These are phyloP conservation scores for Ischnura elegans DNA, from an alignment of 2,888 invertebrate species.

Conservation along the genomic window DNA sequence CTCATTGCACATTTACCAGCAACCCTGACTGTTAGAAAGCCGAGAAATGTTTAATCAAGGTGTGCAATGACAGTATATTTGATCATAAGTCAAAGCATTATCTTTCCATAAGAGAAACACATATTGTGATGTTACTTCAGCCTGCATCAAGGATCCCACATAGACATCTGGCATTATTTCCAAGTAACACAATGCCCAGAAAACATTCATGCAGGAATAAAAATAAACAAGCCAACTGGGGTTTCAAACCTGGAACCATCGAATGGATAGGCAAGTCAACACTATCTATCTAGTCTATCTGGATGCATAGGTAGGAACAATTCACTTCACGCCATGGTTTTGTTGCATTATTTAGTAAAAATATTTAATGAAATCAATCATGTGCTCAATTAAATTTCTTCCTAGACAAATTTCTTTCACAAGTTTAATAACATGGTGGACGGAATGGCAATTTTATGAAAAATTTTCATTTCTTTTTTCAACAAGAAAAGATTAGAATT, in stretches of 20 bases:
- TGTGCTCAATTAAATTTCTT: conserved; percentile 28
- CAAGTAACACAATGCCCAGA: background rate
- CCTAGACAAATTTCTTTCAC: background rate
- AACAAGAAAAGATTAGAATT: background rate
- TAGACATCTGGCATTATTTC: background rate
- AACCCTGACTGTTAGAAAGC: conserved; percentile 4
- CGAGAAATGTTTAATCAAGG: background rate
- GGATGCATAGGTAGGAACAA: background rate
- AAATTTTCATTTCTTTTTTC: conserved; percentile 9
- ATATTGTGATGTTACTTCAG: background rate
- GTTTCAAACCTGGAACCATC: background rate
- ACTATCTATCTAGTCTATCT: too few relatives aligned
- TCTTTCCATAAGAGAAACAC: background rate
- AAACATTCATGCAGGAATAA: background rate
- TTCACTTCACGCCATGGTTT: background rate
- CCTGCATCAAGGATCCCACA: background rate
- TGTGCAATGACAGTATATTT: background rate
- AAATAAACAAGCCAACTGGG: background rate
- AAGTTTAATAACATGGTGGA: background rate
- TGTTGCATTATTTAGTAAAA: conserved; percentile 28
- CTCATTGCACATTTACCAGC: background rate
- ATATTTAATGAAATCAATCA: background rate
- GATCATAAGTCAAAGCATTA: background rate
- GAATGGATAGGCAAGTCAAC: background rate
- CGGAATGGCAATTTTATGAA: background rate